Base-by-base conservation (phyloP, 1,140 invertebrate genomes). In the Pachypeltis micranthus region DNA sequence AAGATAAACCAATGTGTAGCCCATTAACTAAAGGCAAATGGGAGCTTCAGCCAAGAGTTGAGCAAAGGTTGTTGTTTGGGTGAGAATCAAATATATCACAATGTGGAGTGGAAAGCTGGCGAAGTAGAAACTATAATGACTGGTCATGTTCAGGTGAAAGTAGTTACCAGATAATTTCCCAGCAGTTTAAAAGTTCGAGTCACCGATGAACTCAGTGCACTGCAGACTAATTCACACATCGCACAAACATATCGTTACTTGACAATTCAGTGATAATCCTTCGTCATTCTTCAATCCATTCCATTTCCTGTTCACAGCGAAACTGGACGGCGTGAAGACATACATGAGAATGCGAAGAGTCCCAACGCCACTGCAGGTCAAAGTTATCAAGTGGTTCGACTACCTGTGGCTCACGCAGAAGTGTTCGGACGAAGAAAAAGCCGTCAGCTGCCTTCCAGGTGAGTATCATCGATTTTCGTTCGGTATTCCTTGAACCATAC, bases 371-470 rank as follows among this genome's bases (percentile, higher is more conserved):
- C 82, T 98, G 44, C 93, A 98, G 78, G 91, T 95, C 68, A 96
- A 97, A 76, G 96, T 98, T 57, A 98, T 98, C 75, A 94, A 95
- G 75, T 98, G 95, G 95, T 98, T 98, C 75, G 95, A 98, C 79
- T 98, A 98, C 75, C 82, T 98, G 65, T 98, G 96, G 95, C 83
- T 97, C 65, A 96, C 93, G 63, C 94, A 98, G 79, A 98, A 97
- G 76, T 96, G 93, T 73, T 95, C 93, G 0, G 94, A 98, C 74
- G 95, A 98, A 74, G 94, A 98, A 74, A 90, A 88, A 75, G 90
- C 91, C 56, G 91, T 96, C 64, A 91, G 89, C 70, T 95, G 92
- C 80, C 83, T 96, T 70, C 92, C 92, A 70, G 83, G 83, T 85
- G 68, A 74, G 72, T 71, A 29, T 31, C 51, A 39, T 59, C n/a